phyloP scores from a whole-genome alignment of 2,888 invertebrate genomes.

The Chydorus sphaericus region DNA sequence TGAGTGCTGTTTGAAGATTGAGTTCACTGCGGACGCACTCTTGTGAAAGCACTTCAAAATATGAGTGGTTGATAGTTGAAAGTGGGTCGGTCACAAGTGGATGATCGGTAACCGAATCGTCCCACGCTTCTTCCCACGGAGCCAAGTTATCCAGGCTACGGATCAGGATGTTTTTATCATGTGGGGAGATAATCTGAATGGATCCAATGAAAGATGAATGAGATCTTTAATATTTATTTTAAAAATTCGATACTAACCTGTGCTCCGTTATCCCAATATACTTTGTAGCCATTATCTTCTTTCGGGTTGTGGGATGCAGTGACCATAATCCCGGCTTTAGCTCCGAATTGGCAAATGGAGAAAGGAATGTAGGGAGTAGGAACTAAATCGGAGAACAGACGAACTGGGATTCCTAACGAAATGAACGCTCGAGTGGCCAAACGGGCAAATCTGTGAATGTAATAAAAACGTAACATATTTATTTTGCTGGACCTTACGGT shows the following conservation, averaged over 20 bases:
- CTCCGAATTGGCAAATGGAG: constrained; percentile 52
- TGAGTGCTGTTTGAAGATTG: constrained; percentile 34
- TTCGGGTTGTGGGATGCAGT: constrained; percentile 94
- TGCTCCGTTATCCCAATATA: constrained; percentile 87
- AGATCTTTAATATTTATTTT: background rate
- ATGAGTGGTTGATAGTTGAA: constrained; percentile 46
- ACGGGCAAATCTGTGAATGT: constrained; percentile 59
- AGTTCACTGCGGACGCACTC: constrained; percentile 40
- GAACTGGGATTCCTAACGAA: constrained; percentile 56
- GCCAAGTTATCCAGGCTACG: constrained; percentile 58
- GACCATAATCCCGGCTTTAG: constrained; percentile 78
- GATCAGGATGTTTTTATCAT: constrained; percentile 71
- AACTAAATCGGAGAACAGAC: constrained; percentile 59
- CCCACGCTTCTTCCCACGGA: constrained; percentile 67
- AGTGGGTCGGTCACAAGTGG: constrained; percentile 51
- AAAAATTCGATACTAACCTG: constrained; percentile 37
- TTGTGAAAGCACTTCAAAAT: constrained; percentile 43
- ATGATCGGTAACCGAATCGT: constrained; percentile 40
- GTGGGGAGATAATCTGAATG: constrained; percentile 70
- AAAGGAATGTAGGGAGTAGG: constrained; percentile 93
- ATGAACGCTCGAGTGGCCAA: constrained; percentile 72
- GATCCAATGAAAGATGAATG: background rate
- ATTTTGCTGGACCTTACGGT: background rate
- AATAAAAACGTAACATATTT: background rate
- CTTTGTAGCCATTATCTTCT: constrained; percentile 94